Evolutionary conservation across 2,113 vertebrate genomes (phyloP).

Genomic region (Syrmaticus mikado): DNA sequence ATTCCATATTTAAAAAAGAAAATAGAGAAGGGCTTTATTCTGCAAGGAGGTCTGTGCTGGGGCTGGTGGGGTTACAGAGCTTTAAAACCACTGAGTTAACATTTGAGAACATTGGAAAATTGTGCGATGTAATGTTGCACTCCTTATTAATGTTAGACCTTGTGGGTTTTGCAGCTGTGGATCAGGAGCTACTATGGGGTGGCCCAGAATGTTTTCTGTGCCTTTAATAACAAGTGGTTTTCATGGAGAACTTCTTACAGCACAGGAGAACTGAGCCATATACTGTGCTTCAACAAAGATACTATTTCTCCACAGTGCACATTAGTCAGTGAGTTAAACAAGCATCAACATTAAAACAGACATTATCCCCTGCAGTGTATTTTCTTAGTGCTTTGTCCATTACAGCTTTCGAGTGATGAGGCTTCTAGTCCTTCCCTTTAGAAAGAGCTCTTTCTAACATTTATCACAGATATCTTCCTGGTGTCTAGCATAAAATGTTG

Average conservation of each 20-base stretch:
- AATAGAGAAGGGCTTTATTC: slow-evolving; percentile 1
- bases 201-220: background rate
- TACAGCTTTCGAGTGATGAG: slow-evolving; percentile 26
- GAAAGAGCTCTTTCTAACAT: slow-evolving; percentile 2
- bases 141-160: background rate
- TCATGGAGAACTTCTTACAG: background rate
- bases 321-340: slow-evolving; percentile 65
- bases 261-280: slow-evolving; percentile 7
- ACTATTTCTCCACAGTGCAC: slow-evolving; percentile 30
- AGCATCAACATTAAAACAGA: slow-evolving; percentile 58
- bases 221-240: background rate
- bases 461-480: background rate
- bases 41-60: background rate
- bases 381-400: slow-evolving; percentile 60
- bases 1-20: slow-evolving; percentile 4
- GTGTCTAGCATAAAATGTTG: background rate
- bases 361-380: slow-evolving; percentile 61
- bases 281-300: slow-evolving; percentile 8
- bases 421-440: slow-evolving; percentile 5
- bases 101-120: background rate
- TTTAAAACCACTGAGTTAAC: background rate
- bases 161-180: background rate
- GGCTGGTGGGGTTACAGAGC: background rate
- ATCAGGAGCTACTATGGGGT: background rate
- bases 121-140: background rate